Evolutionary conservation across 2,797 vertebrate genomes (phyloP), one percentile per base, ranked within the genome.

Genomic region (Sparus aurata): DNA sequence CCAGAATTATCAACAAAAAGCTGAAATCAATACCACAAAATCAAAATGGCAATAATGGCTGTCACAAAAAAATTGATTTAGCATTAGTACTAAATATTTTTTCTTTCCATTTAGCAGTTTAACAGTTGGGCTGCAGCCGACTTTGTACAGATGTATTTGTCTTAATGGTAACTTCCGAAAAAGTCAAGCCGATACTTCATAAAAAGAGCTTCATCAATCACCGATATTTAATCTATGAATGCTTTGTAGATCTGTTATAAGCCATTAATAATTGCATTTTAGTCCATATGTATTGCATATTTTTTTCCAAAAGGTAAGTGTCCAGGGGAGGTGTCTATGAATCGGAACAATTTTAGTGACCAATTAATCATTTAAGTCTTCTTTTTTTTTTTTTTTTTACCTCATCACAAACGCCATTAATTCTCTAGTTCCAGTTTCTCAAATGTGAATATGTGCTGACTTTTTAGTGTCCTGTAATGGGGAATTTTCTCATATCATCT

Each of bases 11-110:
- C 62, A 87, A 76, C 73, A 61, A 41, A 74, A 65, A 86, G 73
- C 67, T 49, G n/a, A 82, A 82, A 85, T 87, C 81, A 90, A 83
- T 86, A 64, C 12, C 25, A 73, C 16, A 76, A 74, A 90, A 81
- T 75, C 47, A 57, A 81, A 78, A 80, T 76, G 57, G 45, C 81
- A 74, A 84, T 86, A 85, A 79, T 13, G 9, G 45, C 25, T 27
- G 61, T 58, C 17, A 11, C 66, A 63, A 50, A 73, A 85, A 75
- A 30, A 1, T 20, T 63, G 12, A 52, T 43, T 43, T 64, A 60
- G 17, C 30, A 68, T 69, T 57, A n/a, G 45, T 9, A 70, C 8
- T 17, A 13, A 34, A 34, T 9, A 9, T 59, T 49, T 63, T 65
- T 67, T 18, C 1, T 20, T 30, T 34, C 1, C 13, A 41, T 20